A percentile compares a stretch with the other conserved stretches of the same genome.
phyloP scores from a whole-genome alignment of 2,888 invertebrate genomes.

The Patella caerulea region DNA sequence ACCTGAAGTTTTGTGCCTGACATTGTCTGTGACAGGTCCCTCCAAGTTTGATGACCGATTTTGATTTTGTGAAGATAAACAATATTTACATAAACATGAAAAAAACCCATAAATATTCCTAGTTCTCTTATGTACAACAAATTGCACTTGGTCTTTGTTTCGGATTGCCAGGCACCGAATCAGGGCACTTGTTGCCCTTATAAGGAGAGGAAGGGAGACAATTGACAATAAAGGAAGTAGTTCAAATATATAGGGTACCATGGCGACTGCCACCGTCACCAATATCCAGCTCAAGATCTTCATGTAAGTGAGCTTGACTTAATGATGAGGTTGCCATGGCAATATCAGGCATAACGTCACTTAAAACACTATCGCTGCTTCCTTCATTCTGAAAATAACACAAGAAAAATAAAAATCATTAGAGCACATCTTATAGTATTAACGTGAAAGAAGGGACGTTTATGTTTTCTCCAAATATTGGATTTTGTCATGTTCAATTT shows the following conservation, averaged over 20 bases:
- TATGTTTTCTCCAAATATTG: not conserved
- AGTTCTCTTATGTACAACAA: no score
- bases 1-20: no score
- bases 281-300: conserved; percentile 82
- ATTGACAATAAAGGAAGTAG: conserved; percentile 13
- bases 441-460: not conserved
- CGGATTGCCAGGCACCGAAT: no score
- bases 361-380: conserved; percentile 80
- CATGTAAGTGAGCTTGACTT: conserved; percentile 75
- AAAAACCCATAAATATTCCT: no score
- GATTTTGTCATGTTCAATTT: no score
- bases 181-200: no score
- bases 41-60: no score
- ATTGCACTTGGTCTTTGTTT: no score
- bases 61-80: no score
- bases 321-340: conserved; percentile 86
- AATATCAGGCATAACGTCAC: conserved; percentile 88
- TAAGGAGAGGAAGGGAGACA: not conserved
- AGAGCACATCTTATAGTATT: no score
- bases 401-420: not conserved
- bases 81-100: no score
- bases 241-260: conserved; percentile 58
- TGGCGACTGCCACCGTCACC: conserved; percentile 77
- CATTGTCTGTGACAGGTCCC: no score
- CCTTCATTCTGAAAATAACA: conserved; percentile 71